Percentiles rank a stretch among this genome's conserved stretches.
These are phyloP conservation scores for Philereme transversata DNA, from an alignment of 2,888 invertebrate genomes.

Conservation along the genomic window DNA sequence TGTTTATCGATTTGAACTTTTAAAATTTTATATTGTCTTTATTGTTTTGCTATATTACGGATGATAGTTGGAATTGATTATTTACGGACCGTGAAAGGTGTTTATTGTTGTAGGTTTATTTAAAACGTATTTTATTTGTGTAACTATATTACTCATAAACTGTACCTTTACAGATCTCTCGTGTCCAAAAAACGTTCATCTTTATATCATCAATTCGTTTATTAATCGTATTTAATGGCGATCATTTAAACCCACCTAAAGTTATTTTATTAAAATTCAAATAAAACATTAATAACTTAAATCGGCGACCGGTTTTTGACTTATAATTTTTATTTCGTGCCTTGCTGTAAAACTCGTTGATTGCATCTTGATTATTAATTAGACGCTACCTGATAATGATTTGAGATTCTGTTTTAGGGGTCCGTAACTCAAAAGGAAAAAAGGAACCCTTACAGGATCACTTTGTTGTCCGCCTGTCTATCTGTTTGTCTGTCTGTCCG, in stretches of 20 bases:
- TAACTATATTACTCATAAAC: too few relatives aligned
- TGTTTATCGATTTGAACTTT: constrained; percentile 9
- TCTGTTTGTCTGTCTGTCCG: too few relatives aligned
- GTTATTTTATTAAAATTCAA: constrained; percentile 17
- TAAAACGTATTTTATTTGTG: too few relatives aligned
- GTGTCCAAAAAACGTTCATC: constrained; percentile 7
- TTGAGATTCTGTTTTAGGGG: neutral
- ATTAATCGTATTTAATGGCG: constrained; percentile 22
- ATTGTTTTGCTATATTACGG: constrained; percentile 15
- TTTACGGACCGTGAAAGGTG: too few relatives aligned
- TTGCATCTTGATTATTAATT: constrained; percentile 42
- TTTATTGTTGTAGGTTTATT: neutral
- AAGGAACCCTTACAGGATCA: too few relatives aligned
- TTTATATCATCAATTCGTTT: constrained; percentile 25
- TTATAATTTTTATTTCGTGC: constrained; percentile 28
- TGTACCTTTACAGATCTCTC: constrained; percentile 1
- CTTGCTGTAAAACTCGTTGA: constrained; percentile 47
- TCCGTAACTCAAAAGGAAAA: too few relatives aligned
- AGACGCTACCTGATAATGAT: constrained; percentile 3
- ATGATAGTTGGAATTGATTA: constrained; percentile 10
- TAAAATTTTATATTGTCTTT: constrained; percentile 10
- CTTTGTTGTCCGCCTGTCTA: too few relatives aligned
- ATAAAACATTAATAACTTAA: constrained; percentile 18
- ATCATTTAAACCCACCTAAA: constrained; percentile 19
- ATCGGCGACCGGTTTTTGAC: constrained; percentile 27